Evolutionary conservation across 2,113 vertebrate species (phyloP).

Genomic region (Sisor rabdophorus): DNA sequence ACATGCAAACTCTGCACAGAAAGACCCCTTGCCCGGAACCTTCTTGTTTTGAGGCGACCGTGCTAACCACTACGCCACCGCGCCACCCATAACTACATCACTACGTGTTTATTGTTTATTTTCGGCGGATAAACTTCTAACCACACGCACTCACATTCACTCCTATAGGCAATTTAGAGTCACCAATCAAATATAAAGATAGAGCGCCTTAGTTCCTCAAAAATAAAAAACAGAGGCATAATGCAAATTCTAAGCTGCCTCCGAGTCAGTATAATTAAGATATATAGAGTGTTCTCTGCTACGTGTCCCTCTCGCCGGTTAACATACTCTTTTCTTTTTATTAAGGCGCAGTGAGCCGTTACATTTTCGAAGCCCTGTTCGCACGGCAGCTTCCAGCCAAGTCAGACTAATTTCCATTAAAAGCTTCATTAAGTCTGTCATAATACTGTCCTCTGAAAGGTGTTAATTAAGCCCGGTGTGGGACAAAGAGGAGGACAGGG

Average conservation of each 20-base stretch:
- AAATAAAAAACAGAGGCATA: slow-evolving; percentile 8
- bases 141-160: too few relatives aligned
- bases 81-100: too few relatives aligned
- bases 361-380: not conserved
- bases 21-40: too few relatives aligned
- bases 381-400: slow-evolving; percentile 51
- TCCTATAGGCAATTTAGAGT: too few relatives aligned
- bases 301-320: not conserved
- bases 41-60: too few relatives aligned
- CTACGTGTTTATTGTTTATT: too few relatives aligned
- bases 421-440: slow-evolving; percentile 71
- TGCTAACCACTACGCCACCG: too few relatives aligned
- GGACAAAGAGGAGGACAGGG: slow-evolving; percentile 20
- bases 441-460: slow-evolving; percentile 60
- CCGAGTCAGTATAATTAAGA: slow-evolving; percentile 11
- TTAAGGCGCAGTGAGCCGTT: not conserved
- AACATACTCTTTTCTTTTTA: not conserved
- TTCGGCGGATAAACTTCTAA: too few relatives aligned
- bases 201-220: slow-evolving; percentile 17
- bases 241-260: slow-evolving; percentile 37
- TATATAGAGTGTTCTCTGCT: not conserved
- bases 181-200: too few relatives aligned
- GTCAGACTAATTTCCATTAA: slow-evolving; percentile 70
- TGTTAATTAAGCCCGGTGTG: slow-evolving; percentile 58
- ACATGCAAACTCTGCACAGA: too few relatives aligned